Conservation (phyloP, 2,888 invertebrate species). For the Augiades crinisus region DNA sequence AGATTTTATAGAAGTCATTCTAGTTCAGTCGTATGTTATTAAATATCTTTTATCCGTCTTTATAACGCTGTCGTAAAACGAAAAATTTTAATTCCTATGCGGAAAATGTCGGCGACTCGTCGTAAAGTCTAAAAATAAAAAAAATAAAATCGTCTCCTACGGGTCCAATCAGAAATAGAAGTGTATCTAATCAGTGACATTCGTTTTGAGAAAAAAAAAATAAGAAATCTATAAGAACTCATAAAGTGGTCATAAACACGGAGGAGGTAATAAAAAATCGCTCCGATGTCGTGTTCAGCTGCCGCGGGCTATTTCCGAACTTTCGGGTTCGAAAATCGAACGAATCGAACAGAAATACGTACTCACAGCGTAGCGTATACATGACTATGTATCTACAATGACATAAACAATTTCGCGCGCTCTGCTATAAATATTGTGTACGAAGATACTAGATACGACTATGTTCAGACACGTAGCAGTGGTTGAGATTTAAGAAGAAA, state of each 20-base stretch:
- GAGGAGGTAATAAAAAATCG: constrained; percentile 76
- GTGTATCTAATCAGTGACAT: constrained; percentile 70
- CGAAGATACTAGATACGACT: not conserved
- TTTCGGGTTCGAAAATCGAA: constrained; percentile 75
- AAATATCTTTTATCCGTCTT: constrained; percentile 21
- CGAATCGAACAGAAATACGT: constrained; percentile 46
- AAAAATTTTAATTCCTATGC: constrained; percentile 43
- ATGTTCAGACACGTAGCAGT: too few species aligned
- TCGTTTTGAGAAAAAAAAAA: constrained; percentile 61
- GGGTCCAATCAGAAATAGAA: constrained; percentile 58
- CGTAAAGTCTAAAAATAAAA: constrained; percentile 51
- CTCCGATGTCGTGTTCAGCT: constrained; percentile 75
- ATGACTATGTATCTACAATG: too few species aligned
- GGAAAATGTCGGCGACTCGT: constrained; percentile 38
- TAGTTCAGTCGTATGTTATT: constrained; percentile 18
- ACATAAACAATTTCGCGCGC: too few species aligned
- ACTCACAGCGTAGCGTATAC: too few species aligned
- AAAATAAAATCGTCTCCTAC: too few species aligned
- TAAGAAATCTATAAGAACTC: constrained; percentile 75
- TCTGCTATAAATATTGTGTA: too few species aligned
- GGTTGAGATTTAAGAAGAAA: too few species aligned
- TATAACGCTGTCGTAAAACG: constrained; percentile 36
- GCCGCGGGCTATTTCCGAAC: constrained; percentile 78
- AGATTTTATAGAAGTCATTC: constrained; percentile 12
- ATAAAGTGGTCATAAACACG: constrained; percentile 80